Percentiles rank a stretch among this genome's conserved stretches.
These are phyloP conservation scores for Phalacrocorax carbo DNA, from an alignment of 2,113 vertebrate species.

Conservation along the genomic window DNA sequence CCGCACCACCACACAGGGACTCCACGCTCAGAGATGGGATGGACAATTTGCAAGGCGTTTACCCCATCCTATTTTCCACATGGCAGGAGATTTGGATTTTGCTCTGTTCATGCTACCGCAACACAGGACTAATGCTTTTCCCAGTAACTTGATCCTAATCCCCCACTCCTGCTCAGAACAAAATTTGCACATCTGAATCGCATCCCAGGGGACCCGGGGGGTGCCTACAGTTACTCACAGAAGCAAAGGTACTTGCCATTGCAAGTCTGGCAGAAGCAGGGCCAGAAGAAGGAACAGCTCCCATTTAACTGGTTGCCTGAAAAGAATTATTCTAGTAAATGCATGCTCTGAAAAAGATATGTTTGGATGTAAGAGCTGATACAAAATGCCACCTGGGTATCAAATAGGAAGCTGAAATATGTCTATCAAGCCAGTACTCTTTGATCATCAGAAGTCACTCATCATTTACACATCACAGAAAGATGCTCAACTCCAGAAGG, in stretches of 20 bases:
- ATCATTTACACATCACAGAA: slow-evolving; percentile 60
- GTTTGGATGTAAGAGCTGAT: neutral
- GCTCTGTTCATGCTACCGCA: fast-evolving
- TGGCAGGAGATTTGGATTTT: neutral
- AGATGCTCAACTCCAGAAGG: slow-evolving; percentile 44
- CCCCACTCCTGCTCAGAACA: neutral
- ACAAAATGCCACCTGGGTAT: neutral
- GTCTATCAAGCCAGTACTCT: neutral
- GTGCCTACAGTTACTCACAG: neutral
- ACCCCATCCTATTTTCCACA: neutral
- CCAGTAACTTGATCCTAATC: neutral
- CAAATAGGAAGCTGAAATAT: slow-evolving; percentile 4
- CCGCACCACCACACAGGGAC: neutral
- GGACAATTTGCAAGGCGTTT: fast-evolving
- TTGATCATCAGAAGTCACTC: slow-evolving; percentile 58
- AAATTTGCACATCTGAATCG: neutral
- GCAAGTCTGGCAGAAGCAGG: neutral
- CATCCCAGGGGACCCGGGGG: neutral
- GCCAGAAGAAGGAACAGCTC: neutral
- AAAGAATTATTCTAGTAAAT: neutral
- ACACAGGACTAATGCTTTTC: neutral
- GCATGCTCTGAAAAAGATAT: neutral
- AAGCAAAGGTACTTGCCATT: neutral
- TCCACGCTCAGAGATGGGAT: fast-evolving
- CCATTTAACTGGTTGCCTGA: neutral